Base-by-base conservation (phyloP, 1,140 invertebrate genomes). In the Parapsyche elsis region DNA sequence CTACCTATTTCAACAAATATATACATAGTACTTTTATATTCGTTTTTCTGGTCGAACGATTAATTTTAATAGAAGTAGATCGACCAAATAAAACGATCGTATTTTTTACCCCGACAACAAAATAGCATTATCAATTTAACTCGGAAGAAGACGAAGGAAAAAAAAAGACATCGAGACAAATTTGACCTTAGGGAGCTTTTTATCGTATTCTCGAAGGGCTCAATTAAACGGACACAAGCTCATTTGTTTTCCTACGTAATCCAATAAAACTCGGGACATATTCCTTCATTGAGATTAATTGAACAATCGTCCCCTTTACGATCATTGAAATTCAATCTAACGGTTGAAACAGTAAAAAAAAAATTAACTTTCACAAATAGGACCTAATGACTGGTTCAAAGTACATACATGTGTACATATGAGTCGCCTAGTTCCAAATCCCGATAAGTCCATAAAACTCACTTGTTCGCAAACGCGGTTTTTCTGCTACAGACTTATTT, bases 171-270 rank as follows among this genome's bases (percentile, higher is more conserved):
- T 26, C 1, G 64, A 26, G 64, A 67, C 9, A 24, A 21, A 16
- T 16, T 61, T 61, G 57, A 61, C 16, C 57, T 61, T 61, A 23
- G 59, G 59, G n/a, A 23, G n/a, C 45, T 53, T 53, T 49, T n/a
- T 57, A 4, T 75, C 64, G 24, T 57, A 49, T 75, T 46, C 44
- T 53, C 73, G 21, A 57, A 30, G 49, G 73, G 73, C n/a, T 75
- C 73, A 75, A 75, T 75, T 75, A 75, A 49, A 26, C 16, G 73
- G 73, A 75, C 24, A 57, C 45, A 21, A 26, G 19, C 64, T 75
- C 49, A 75, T 75, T 75, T 75, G 73, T 75, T 75, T 75, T 49
- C 73, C 30, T 49, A 21, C n/a, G 73, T 75, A 75, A 75, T 75
- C 73, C 73, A 75, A 75, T 75, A 75, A 75, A 75, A 75, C n/a